Conservation (phyloP, 2,888 invertebrate species). For the Andrena trimmerana region DNA sequence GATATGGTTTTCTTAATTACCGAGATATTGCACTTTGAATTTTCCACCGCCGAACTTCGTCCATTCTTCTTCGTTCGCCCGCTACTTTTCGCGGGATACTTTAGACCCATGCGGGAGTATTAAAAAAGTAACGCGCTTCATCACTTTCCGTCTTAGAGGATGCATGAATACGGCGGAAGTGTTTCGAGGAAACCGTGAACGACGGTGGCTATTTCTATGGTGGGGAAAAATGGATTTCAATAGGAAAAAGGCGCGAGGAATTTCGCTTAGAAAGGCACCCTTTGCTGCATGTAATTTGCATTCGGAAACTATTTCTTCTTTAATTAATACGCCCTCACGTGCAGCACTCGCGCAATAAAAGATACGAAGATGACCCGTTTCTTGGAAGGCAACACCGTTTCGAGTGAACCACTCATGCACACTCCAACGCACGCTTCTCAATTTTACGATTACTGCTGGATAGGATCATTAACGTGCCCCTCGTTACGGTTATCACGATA, state of each 20-base stretch:
- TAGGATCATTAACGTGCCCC: background rate
- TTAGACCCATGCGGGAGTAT: background rate
- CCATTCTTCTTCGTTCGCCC: conserved; percentile 6
- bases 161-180: background rate
- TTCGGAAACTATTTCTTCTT: background rate
- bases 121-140: background rate
- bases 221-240: background rate
- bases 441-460: background rate
- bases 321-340: background rate
- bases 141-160: background rate
- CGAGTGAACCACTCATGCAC: background rate
- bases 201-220: background rate
- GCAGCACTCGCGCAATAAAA: background rate
- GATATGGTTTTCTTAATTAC: background rate
- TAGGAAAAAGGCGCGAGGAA: background rate
- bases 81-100: background rate
- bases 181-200: too few species aligned
- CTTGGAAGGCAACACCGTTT: background rate
- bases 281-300: background rate
- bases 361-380: background rate
- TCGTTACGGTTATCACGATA: background rate
- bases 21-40: conserved; percentile 3
- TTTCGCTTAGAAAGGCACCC: background rate
- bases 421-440: background rate
- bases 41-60: background rate